These are phyloP conservation scores for Troides oblongomaculatus DNA, from an alignment of 2,888 invertebrate genomes.

Conservation along the genomic window DNA sequence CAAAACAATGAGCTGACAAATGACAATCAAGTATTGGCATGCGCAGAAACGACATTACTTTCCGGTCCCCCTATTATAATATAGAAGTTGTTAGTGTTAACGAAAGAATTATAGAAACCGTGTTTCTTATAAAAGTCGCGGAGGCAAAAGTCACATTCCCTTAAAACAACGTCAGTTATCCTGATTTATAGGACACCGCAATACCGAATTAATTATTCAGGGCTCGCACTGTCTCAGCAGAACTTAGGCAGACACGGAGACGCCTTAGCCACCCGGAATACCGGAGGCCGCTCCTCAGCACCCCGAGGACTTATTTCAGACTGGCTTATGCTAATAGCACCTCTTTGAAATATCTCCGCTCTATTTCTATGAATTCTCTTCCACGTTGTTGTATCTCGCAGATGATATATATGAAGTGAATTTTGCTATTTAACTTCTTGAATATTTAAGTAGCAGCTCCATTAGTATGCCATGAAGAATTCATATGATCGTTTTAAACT, in stretches of 20 bases:
- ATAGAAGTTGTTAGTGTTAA: not conserved
- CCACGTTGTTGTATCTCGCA: not conserved
- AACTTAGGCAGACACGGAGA: slow-evolving; percentile 22
- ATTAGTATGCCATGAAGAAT: no score
- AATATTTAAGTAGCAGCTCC: not conserved
- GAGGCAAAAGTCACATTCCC: slow-evolving; percentile 1
- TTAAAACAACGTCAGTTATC: slow-evolving; percentile 1
- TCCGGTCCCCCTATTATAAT: no score
- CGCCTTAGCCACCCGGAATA: slow-evolving; percentile 6
- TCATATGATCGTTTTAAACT: no score
- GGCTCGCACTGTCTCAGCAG: slow-evolving; percentile 12
- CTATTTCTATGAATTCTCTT: slow-evolving; percentile 11
- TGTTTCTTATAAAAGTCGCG: not conserved
- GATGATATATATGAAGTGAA: not conserved
- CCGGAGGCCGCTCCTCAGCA: slow-evolving; percentile 1
- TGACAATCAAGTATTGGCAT: no score
- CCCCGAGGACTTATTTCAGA: slow-evolving; percentile 17
- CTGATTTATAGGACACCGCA: slow-evolving; percentile 11
- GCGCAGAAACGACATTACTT: no score
- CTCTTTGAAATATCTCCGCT: slow-evolving; percentile 12
- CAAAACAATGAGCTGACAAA: no score
- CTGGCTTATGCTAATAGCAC: slow-evolving; percentile 24
- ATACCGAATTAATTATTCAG: slow-evolving; percentile 24
- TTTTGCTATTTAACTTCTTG: not conserved
- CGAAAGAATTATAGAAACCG: not conserved